Percentiles rank a stretch among this genome's conserved stretches.
Conservation (phyloP, 2,888 invertebrate species). For the Salpingus planirostris region DNA sequence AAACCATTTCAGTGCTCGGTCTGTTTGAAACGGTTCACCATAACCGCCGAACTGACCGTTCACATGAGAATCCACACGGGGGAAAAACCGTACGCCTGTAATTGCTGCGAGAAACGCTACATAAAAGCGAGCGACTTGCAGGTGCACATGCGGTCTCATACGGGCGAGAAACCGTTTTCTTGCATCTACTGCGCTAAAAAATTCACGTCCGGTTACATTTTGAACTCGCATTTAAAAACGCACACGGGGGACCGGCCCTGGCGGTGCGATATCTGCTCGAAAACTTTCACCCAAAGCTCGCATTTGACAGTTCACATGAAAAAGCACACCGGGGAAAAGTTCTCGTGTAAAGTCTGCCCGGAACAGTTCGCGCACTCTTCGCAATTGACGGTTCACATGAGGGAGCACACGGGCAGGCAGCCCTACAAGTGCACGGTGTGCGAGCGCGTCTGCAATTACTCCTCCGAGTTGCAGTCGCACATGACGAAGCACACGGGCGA, state of each 20-base stretch:
- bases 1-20: constrained; percentile 28
- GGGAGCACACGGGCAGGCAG: constrained; percentile 35
- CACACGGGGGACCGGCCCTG: constrained; percentile 51
- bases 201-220: constrained; percentile 29
- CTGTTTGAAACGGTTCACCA: constrained; percentile 27
- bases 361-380: constrained; percentile 33
- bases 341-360: constrained; percentile 28
- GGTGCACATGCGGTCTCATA: constrained; percentile 38
- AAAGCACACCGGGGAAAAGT: constrained; percentile 45
- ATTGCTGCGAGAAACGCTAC: constrained; percentile 46
- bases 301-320: constrained; percentile 48
- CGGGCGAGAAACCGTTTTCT: constrained; percentile 37
- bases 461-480: constrained; percentile 28
- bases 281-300: constrained; percentile 49
- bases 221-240: constrained; percentile 48
- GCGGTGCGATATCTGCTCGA: constrained; percentile 44
- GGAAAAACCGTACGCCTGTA: constrained; percentile 44
- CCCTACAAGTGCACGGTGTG: constrained; percentile 32
- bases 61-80: constrained; percentile 46
- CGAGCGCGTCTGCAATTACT: constrained; percentile 30
- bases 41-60: constrained; percentile 25
- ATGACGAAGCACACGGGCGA: constrained; percentile 32
- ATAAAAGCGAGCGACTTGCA: constrained; percentile 43
- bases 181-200: constrained; percentile 40
- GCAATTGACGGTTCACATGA: constrained; percentile 32